These are phyloP conservation scores for Shinisaurus crocodilurus DNA, from an alignment of 2,113 vertebrate genomes.

Conservation along the genomic window DNA sequence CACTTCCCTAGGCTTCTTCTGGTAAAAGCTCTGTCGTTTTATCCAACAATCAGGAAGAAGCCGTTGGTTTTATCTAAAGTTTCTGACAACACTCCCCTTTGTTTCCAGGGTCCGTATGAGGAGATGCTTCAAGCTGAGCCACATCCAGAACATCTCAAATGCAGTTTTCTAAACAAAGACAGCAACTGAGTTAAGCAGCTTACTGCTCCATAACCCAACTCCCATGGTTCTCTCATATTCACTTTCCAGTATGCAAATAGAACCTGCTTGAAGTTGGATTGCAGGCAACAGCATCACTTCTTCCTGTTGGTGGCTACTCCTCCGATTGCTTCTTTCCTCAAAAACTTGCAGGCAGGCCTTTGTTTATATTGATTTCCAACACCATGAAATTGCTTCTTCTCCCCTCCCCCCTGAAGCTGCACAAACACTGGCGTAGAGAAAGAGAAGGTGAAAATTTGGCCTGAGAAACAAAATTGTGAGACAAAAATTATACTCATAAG, in stretches of 20 bases:
- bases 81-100: neutral
- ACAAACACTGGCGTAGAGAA: neutral
- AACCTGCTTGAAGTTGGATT: neutral
- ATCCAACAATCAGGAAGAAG: neutral
- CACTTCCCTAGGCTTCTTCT: neutral
- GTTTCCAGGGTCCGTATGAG: neutral
- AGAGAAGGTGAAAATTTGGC: neutral
- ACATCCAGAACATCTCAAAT: neutral
- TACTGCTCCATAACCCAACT: neutral
- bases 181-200: neutral
- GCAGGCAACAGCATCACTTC: neutral
- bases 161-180: neutral
- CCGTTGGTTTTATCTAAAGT: neutral
- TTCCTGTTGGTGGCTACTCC: neutral
- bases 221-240: neutral
- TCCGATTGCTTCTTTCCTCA: neutral
- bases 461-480: too few relatives aligned
- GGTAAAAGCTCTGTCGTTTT: neutral
- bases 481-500: neutral
- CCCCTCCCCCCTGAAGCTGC: neutral
- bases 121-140: neutral
- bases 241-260: neutral
- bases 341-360: neutral
- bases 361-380: neutral
- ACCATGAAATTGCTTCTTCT: neutral